Percentiles rank a stretch among this genome's conserved stretches.
These are phyloP conservation scores for Neoscelio sp. DNA, from an alignment of 2,888 invertebrate species.

Conservation along the genomic window DNA sequence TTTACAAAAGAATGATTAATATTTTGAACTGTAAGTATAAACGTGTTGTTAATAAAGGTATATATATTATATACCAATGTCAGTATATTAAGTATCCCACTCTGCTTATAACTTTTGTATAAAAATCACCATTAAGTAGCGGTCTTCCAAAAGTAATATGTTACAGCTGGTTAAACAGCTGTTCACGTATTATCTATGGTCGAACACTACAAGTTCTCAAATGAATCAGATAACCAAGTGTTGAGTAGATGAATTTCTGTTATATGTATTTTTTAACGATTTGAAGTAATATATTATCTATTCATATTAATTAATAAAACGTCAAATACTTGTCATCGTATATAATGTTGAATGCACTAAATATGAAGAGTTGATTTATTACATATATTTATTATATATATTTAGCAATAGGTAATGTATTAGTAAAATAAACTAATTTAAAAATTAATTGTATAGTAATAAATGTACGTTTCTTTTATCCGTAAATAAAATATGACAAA, in stretches of 20 bases:
- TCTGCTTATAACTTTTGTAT: conserved; percentile 1
- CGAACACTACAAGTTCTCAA: conserved; percentile 73
- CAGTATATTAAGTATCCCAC: background rate
- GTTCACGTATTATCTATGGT: conserved; percentile 72
- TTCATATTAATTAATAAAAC: conserved; percentile 34
- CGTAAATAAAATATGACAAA: no score
- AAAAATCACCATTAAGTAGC: conserved; percentile 40
- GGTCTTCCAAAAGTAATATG: conserved; percentile 66
- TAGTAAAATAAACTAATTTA: no score
- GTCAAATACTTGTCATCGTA: conserved; percentile 6
- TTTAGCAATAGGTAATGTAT: no score
- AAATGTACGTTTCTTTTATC: no score
- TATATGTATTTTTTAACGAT: conserved; percentile 10
- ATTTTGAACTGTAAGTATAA: background rate
- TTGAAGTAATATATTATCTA: conserved; percentile 26
- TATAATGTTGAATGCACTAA: background rate
- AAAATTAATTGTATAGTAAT: no score
- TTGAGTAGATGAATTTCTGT: conserved; percentile 69
- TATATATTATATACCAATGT: background rate
- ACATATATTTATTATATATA: no score
- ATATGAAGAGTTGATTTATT: background rate
- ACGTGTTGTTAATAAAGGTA: conserved; percentile 11
- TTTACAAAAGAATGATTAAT: conserved; percentile 12
- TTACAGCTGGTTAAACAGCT: conserved; percentile 78
- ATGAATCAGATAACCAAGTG: conserved; percentile 67